Conservation (phyloP, 2,888 invertebrate species). For the Lathronympha strigana region DNA sequence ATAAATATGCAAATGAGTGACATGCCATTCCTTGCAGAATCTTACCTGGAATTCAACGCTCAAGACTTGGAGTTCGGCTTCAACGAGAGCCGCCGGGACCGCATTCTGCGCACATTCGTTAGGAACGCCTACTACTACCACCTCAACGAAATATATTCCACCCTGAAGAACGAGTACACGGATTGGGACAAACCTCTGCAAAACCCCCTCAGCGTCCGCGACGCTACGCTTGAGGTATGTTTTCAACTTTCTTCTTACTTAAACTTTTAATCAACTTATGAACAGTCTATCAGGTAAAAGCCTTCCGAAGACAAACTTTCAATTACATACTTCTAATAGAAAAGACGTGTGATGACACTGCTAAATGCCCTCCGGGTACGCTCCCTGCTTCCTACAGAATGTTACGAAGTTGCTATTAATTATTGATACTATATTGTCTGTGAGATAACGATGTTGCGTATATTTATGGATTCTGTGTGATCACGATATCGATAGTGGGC, state of each 20-base stretch:
- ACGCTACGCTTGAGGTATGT: constrained; percentile 89
- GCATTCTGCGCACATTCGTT: constrained; percentile 95
- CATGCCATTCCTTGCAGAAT: constrained; percentile 84
- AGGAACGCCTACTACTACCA: constrained; percentile 98
- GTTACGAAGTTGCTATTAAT: constrained; percentile 7
- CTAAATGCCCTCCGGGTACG: background rate
- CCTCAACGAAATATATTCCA: constrained; percentile 97
- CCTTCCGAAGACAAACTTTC: constrained; percentile 29
- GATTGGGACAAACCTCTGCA: constrained; percentile 97
- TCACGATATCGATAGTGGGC: constrained; percentile 42
- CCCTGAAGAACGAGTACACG: constrained; percentile 97
- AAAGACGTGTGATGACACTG: constrained; percentile 19
- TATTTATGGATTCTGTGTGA: constrained; percentile 12
- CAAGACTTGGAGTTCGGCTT: constrained; percentile 96
- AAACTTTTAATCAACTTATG: constrained; percentile 41
- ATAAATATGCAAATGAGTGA: constrained; percentile 68
- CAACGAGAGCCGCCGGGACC: constrained; percentile 93
- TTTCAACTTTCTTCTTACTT: constrained; percentile 36
- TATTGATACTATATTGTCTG: background rate
- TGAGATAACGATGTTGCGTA: constrained; percentile 21
- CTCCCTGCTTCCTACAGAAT: too few species aligned
- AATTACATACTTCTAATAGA: constrained; percentile 19
- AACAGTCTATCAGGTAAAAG: constrained; percentile 29
- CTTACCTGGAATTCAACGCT: constrained; percentile 91
- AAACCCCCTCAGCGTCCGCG: constrained; percentile 93